These are phyloP conservation scores for Amphipoea lucens DNA, from an alignment of 2,888 invertebrate species.

Conservation along the genomic window DNA sequence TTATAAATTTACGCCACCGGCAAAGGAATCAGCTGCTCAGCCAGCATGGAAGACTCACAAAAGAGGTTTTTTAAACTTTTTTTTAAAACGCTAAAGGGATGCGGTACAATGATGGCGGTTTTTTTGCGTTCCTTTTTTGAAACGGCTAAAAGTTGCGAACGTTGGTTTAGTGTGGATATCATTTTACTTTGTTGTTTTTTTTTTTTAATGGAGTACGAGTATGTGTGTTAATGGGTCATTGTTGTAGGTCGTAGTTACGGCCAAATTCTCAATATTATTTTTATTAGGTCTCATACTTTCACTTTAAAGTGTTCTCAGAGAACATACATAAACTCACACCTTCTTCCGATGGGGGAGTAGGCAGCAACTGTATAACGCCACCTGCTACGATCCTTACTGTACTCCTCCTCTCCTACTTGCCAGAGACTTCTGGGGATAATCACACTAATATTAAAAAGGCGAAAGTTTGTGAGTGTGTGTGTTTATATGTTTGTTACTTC, in stretches of 20 bases:
- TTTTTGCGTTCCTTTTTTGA: conserved; percentile 61
- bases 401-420: no score
- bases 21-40: conserved; percentile 74
- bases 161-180: conserved; percentile 59
- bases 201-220: background rate
- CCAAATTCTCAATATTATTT: background rate
- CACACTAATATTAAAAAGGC: no score
- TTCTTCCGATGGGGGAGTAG: background rate
- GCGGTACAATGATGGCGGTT: conserved; percentile 60
- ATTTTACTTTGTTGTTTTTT: background rate
- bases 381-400: background rate
- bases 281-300: background rate
- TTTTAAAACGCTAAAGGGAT: conserved; percentile 72
- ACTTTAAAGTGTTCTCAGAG: no score
- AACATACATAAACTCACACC: background rate
- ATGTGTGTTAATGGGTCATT: conserved; percentile 8
- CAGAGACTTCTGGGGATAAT: no score
- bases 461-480: no score
- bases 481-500: no score
- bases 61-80: conserved; percentile 68
- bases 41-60: conserved; percentile 68
- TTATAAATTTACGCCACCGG: conserved; percentile 67
- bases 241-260: no score
- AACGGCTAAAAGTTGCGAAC: conserved; percentile 59
- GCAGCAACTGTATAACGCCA: background rate